Conservation (phyloP, 2,113 vertebrate species). For the Pyrgilauda ruficollis region DNA sequence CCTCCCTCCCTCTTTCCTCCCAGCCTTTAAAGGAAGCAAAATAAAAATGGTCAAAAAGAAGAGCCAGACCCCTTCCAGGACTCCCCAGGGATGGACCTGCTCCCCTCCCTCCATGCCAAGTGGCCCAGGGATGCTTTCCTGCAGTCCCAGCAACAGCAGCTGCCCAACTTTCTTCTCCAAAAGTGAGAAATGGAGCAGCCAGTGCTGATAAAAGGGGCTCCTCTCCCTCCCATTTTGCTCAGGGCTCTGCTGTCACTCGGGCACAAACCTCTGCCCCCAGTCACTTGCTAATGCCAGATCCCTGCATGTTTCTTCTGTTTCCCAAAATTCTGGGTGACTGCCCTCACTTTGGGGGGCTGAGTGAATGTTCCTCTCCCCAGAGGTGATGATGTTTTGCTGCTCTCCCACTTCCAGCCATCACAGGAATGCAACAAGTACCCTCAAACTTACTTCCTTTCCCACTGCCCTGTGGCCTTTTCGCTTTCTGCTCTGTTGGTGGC, state of each 20-base stretch:
- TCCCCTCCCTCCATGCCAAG: neutral
- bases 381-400: neutral
- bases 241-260: fast-evolving
- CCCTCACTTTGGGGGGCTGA: neutral
- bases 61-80: neutral
- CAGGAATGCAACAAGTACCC: fast-evolving
- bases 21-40: slow-evolving; percentile 33
- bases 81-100: neutral
- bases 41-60: neutral
- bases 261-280: neutral
- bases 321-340: neutral
- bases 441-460: neutral
- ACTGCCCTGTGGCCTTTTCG: fast-evolving
- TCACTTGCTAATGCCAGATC: neutral
- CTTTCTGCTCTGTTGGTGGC: neutral
- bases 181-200: neutral
- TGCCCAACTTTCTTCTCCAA: neutral
- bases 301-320: fast-evolving
- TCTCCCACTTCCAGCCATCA: neutral
- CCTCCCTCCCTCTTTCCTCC: neutral
- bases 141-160: neutral
- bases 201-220: neutral
- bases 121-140: neutral
- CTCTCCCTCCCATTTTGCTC: neutral
- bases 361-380: neutral